Evolutionary conservation across 2,888 invertebrate genomes (phyloP), one percentile per base, ranked within the genome.

Genomic region (Ditylenchus weischeri): DNA sequence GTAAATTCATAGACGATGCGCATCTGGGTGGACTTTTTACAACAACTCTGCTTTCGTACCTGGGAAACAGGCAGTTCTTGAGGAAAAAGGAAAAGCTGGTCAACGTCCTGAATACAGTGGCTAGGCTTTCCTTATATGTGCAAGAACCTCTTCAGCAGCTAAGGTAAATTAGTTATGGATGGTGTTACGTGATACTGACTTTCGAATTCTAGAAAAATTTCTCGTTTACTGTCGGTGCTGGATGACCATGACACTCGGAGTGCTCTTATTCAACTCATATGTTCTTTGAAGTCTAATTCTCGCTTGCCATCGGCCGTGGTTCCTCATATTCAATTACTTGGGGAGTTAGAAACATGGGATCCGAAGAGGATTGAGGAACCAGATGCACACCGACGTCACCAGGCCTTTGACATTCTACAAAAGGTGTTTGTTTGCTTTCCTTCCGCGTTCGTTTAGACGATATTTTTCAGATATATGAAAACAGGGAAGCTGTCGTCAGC

Each of bases 361-460:
- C 87, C 88, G 57, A 88, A 89, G 72, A 90, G 90, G 89, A 87
- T 94, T n/a, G 93, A 94, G 77, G 93, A 95, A 82, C 93, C 94
- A 0, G 92, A 95, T 85, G 93, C 90, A 78, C 89, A 90, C 70
- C 87, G 87, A 76, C 87, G 95, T 76, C 86, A 93, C 29, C 88
- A 89, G 64, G 90, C 90, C 0, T 91, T 91, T 58, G 47, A 57
- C 0, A 64, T 48, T 21, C 54, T 79, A 7, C 29, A 59, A 29
- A 2, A 29, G 59, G 59, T 59, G 7, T 13, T 10, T 13, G 6
- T 29, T 59, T 59, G 36, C 13, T 36, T 8, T 5, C 5, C 29
- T 29, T 35, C 8, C 13, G 19, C 21, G 15, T 59, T 15, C 10
- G 19, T 11, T 19, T 23, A 59, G 8, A 3, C 21, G 7, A 29